These are phyloP conservation scores for Tyrannus savana DNA, from an alignment of 2,113 vertebrate species.

Conservation along the genomic window DNA sequence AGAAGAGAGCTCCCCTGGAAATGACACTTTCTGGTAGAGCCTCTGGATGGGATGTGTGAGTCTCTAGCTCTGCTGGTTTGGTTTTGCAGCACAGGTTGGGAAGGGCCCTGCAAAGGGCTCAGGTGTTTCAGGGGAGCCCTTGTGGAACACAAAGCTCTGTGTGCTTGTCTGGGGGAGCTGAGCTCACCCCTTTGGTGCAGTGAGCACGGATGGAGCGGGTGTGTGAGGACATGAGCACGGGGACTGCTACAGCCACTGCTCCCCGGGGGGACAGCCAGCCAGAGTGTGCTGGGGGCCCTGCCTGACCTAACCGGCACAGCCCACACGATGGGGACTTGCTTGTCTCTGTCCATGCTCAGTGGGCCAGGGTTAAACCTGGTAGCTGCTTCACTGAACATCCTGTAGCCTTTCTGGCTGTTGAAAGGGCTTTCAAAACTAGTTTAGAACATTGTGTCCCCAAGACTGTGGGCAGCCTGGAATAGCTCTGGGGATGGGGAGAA, in stretches of 20 bases:
- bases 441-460: background rate
- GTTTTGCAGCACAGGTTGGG: background rate
- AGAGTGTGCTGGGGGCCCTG: accelerated
- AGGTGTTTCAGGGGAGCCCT: background rate
- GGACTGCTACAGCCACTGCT: background rate
- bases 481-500: background rate
- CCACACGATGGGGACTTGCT: accelerated
- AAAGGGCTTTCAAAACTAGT: background rate
- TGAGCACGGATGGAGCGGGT: accelerated
- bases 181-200: background rate
- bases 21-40: background rate
- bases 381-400: accelerated
- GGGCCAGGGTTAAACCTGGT: background rate
- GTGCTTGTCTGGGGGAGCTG: accelerated
- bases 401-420: background rate
- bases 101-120: background rate
- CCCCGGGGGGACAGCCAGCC: background rate
- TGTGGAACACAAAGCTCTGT: accelerated
- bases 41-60: accelerated
- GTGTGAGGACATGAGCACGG: background rate
- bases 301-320: background rate
- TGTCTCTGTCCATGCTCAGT: accelerated
- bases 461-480: background rate
- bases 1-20: background rate
- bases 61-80: background rate